Evolutionary conservation across 2,797 vertebrate species (phyloP), one percentile per base, ranked within the genome.

Genomic region (Myotis myotis): DNA sequence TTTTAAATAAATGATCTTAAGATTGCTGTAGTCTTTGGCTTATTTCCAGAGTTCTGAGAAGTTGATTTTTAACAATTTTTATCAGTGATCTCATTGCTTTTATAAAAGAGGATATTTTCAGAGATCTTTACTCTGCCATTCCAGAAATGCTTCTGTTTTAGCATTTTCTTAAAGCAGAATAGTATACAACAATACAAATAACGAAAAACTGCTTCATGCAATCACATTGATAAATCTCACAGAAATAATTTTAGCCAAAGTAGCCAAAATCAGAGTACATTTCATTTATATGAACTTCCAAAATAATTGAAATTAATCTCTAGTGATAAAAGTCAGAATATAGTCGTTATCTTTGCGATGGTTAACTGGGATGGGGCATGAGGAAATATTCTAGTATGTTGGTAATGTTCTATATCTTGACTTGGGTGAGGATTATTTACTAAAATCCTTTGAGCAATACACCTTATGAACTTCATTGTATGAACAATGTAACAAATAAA

Each of bases 401-500:
- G 7, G 9, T 76, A 68, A 79, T 87, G 17, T 74, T 75, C 23
- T 86, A 17, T 22, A n/a, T 49, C 9, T 60, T 95, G 57, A 79
- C n/a, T 62, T 49, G 44, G 55, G 49, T 57, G 36, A 16, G 51
- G 9, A 9, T 70, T 93, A 72, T 62, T 88, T 75, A 53, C 33
- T 64, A 83, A 66, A 79, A 75, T 93, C 88, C 49, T 74, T 91
- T 86, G 33, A 91, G 51, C 28, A 94, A 85, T 70, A 79, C 0
- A 82, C 53, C 79, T 91, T 86, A 57, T 83, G 15, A 89, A 91
- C 30, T 86, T 96, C 76, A 71, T 38, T 78, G 17, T 95, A 78
- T 90, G 62, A 91, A 51, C 60, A 60, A 53, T 28, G 70, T 91
- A 33, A 72, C 20, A 85, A 86, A 71, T 51, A 87, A 55, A 92